Evolutionary conservation across 2,888 invertebrate genomes (phyloP).

Genomic region (Chamaedrilus cognettii): DNA sequence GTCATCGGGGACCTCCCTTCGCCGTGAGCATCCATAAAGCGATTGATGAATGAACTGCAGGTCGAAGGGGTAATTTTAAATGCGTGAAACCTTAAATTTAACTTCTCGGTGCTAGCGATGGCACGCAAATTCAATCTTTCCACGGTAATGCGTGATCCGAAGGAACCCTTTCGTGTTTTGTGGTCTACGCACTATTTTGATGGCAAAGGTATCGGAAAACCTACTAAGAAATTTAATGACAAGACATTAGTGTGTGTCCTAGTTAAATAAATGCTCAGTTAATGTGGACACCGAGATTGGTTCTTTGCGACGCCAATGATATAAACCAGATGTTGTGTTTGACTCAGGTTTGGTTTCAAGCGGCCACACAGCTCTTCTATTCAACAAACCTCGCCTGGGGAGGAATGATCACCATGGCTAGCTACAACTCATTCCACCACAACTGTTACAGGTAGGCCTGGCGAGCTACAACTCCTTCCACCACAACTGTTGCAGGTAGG

Average conservation of each 20-base stretch:
- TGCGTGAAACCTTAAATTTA: no score
- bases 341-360: constrained; percentile 39
- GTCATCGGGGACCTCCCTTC: no score
- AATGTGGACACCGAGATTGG: neutral
- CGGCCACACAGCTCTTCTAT: constrained; percentile 41
- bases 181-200: no score
- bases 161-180: no score
- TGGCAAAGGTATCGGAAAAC: no score
- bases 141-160: no score
- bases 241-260: neutral
- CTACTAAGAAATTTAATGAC: no score
- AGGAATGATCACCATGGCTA: constrained; percentile 46
- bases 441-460: constrained; percentile 42
- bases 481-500: constrained; percentile 40
- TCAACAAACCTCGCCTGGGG: constrained; percentile 46
- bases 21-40: no score
- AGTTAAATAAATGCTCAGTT: neutral
- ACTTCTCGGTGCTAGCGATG: no score
- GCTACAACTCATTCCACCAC: constrained; percentile 42
- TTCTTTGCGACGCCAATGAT: neutral
- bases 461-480: constrained; percentile 43
- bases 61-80: neutral
- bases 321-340: constrained; percentile 1
- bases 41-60: no score
- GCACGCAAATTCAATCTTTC: no score